phyloP scores from a whole-genome alignment of 2,113 vertebrate species.

The Coturnix japonica region DNA sequence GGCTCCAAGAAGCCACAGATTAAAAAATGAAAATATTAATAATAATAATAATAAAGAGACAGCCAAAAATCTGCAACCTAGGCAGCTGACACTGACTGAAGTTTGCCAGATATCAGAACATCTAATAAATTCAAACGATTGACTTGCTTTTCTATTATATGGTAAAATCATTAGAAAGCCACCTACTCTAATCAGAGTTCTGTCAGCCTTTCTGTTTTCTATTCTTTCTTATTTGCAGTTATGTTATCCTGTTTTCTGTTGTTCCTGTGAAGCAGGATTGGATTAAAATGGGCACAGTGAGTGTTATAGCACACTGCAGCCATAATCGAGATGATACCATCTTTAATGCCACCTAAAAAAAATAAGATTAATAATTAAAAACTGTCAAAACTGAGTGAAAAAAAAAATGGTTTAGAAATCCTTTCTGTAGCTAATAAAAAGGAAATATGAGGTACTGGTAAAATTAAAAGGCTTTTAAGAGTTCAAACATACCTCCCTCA shows the following conservation, averaged over 20 bases:
- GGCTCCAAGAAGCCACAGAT: neutral
- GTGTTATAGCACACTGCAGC: neutral
- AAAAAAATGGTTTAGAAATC: neutral
- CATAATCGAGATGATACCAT: neutral
- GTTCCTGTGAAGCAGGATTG: neutral
- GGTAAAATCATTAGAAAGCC: neutral
- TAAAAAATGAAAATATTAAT: neutral
- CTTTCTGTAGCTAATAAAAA: neutral
- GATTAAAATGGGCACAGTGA: rapidly evolving
- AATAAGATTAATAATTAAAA: neutral
- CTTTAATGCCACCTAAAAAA: neutral
- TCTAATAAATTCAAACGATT: neutral
- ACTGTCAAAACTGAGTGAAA: neutral
- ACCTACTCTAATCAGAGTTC: neutral
- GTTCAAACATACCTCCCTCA: neutral
- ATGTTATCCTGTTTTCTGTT: neutral
- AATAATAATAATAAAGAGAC: too few species aligned
- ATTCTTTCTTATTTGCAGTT: neutral
- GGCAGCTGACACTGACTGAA: neutral
- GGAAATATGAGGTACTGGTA: neutral
- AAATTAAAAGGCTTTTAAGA: neutral
- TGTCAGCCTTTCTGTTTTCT: neutral
- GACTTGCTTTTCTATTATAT: neutral
- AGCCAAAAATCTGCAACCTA: neutral
- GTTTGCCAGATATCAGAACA: neutral